phyloP scores from a whole-genome alignment of 2,888 invertebrate genomes.

The Drosophila maculinotata region DNA sequence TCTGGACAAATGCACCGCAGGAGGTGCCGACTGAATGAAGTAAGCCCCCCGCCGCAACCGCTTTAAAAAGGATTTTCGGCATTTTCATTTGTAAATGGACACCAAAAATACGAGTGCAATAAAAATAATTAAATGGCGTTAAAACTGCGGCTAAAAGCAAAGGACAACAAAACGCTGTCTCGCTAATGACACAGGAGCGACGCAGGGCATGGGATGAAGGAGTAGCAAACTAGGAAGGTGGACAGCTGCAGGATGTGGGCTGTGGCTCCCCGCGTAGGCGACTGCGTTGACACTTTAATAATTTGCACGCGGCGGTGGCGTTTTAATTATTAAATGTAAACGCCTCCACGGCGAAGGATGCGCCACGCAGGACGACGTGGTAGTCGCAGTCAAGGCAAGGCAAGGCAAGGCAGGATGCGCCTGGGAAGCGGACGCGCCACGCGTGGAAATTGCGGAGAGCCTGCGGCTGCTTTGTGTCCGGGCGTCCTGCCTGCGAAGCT shows the following conservation, averaged over 20 bases:
- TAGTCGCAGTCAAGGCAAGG: conserved; percentile 15
- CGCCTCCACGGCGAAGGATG: conserved; percentile 34
- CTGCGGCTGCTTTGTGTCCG: conserved; percentile 60
- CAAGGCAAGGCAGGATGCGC: conserved; percentile 25
- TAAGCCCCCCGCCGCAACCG: neutral
- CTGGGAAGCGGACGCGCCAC: conserved; percentile 73
- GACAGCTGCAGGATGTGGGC: conserved; percentile 14
- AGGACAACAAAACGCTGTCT: conserved; percentile 16
- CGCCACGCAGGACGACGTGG: conserved; percentile 17
- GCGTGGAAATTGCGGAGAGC: conserved; percentile 74
- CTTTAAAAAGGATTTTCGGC: conserved; percentile 44
- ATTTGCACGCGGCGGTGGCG: conserved; percentile 80
- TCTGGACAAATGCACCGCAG: conserved; percentile 39
- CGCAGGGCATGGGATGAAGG: too few species aligned
- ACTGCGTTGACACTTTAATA: conserved; percentile 83
- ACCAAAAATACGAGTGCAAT: conserved; percentile 29
- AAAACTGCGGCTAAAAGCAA: conserved; percentile 58
- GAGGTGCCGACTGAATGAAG: conserved; percentile 12
- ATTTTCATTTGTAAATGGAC: conserved; percentile 58
- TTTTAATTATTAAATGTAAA: conserved; percentile 84
- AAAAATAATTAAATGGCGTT: conserved; percentile 73
- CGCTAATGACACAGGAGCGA: conserved; percentile 22
- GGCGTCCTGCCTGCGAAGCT: neutral
- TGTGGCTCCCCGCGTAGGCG: conserved; percentile 36
- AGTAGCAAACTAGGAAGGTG: neutral